phyloP scores from a whole-genome alignment of 2,113 vertebrate species.

The Noturus placidus region DNA sequence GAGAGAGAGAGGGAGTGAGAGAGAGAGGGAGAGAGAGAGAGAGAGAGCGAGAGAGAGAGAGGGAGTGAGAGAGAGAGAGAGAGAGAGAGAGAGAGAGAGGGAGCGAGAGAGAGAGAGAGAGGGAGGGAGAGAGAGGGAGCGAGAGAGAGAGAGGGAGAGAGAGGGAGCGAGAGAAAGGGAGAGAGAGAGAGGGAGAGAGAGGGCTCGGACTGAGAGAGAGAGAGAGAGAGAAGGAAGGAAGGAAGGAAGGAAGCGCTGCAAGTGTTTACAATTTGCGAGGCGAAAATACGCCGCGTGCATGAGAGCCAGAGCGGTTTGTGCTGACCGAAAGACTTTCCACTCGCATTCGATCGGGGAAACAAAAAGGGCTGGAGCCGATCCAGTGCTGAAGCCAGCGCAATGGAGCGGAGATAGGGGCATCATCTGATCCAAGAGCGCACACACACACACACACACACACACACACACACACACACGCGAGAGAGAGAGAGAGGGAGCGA shows the following conservation, averaged over 20 bases:
- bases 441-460: constrained; percentile 42
- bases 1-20: neutral
- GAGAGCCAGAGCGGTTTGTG: constrained; percentile 66
- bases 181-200: constrained; percentile 29
- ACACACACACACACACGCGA: no score
- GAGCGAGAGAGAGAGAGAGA: constrained; percentile 6
- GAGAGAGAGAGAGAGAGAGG: constrained; percentile 3
- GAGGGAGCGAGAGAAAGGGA: constrained; percentile 18
- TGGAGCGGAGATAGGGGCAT: constrained; percentile 55
- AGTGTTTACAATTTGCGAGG: constrained; percentile 27
- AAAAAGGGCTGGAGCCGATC: constrained; percentile 60
- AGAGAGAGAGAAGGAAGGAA: neutral
- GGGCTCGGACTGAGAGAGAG: constrained; percentile 23
- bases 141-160: constrained; percentile 22
- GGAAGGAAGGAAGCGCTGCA: neutral
- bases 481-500: no score
- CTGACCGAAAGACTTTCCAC: constrained; percentile 73
- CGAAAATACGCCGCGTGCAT: constrained; percentile 52
- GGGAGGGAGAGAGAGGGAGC: constrained; percentile 17
- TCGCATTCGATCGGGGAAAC: constrained; percentile 69
- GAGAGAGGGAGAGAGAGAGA: constrained; percentile 6
- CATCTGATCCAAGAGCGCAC: constrained; percentile 51
- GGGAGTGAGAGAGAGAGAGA: neutral
- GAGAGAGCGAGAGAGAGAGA: neutral
- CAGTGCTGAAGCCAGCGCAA: constrained; percentile 72